Percentiles rank a stretch among this genome's conserved stretches.
phyloP scores from a whole-genome alignment of 2,113 vertebrate species.

The Sceloporus tristichus region DNA sequence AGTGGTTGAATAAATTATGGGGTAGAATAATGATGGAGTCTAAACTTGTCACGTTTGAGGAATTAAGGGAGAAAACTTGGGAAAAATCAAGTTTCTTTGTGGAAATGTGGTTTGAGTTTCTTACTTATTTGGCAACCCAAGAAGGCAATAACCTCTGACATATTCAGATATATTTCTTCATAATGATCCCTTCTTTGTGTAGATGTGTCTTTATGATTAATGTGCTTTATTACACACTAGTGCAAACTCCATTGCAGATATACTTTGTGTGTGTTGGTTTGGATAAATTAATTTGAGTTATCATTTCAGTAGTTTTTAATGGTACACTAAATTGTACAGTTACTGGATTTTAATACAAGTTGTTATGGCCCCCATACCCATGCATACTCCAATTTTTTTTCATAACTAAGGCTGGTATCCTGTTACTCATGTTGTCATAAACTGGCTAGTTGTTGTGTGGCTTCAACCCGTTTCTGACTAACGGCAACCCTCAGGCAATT shows the following conservation, averaged over 20 bases:
- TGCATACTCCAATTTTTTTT: too few species aligned
- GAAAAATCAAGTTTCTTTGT: not conserved
- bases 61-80: not conserved
- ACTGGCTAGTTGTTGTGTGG: not conserved
- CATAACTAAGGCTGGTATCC: not conserved
- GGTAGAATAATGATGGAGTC: not conserved
- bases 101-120: not conserved
- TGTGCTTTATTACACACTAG: not conserved
- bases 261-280: not conserved
- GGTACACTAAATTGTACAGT: not conserved
- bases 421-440: not conserved
- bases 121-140: not conserved
- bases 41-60: not conserved
- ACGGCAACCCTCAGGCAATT: too few species aligned
- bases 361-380: not conserved
- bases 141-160: conserved; percentile 1
- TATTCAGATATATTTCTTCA: not conserved
- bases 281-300: not conserved
- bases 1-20: not conserved
- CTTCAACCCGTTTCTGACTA: too few species aligned
- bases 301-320: not conserved
- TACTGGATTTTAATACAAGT: not conserved
- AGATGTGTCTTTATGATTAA: not conserved
- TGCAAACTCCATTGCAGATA: not conserved
- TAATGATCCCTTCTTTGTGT: not conserved